Conservation (phyloP, 2,113 vertebrate genomes). For the Cacatua alba region DNA sequence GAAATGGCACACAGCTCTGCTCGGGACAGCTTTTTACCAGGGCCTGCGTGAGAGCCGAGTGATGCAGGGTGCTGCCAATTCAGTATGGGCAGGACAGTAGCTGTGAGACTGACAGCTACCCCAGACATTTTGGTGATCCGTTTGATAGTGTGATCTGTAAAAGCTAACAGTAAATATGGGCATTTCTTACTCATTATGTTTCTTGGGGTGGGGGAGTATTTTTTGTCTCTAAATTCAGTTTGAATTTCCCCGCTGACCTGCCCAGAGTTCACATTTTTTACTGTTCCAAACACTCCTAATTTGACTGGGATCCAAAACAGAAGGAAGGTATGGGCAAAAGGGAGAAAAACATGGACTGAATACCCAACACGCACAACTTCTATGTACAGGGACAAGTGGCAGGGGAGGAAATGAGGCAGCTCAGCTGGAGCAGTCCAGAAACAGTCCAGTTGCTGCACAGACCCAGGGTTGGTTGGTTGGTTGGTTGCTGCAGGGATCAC, state of each 20-base stretch:
- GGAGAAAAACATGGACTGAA: background rate
- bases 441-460: background rate
- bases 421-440: background rate
- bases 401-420: background rate
- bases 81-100: fast-evolving
- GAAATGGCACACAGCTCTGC: background rate
- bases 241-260: background rate
- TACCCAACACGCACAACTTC: fast-evolving
- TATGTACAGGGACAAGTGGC: background rate
- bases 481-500: background rate
- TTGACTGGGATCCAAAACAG: background rate
- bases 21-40: background rate
- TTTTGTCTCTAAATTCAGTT: background rate
- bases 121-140: fast-evolving
- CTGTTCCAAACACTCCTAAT: background rate
- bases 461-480: fast-evolving
- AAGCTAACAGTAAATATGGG: background rate
- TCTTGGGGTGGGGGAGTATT: background rate
- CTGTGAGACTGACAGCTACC: background rate
- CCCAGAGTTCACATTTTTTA: background rate
- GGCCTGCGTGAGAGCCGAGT: fast-evolving
- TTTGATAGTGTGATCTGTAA: background rate
- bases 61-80: background rate
- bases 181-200: background rate
- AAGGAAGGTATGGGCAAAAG: background rate